Conservation (phyloP, 2,888 invertebrate species). For the Helicoverpa assulta region DNA sequence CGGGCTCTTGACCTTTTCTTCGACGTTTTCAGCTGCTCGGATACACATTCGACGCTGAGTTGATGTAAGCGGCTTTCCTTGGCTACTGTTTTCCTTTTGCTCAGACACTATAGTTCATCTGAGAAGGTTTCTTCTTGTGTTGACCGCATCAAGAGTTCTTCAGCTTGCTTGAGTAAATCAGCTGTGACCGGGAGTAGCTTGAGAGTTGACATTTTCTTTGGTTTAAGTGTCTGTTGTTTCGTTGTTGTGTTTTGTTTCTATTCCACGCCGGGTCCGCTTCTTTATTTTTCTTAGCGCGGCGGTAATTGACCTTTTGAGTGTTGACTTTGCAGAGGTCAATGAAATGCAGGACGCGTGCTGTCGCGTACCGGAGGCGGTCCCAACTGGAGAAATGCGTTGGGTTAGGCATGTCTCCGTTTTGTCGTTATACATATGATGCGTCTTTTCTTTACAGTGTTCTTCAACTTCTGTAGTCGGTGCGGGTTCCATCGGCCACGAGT, state of each 20-base stretch:
- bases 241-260: neutral
- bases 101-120: neutral
- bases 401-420: neutral
- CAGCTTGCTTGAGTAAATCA: neutral
- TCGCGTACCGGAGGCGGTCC: neutral
- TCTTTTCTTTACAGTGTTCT: neutral
- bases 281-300: neutral
- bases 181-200: neutral
- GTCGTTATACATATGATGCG: neutral
- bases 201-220: neutral
- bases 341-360: slow-evolving; percentile 1
- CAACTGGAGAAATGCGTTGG: neutral
- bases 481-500: neutral
- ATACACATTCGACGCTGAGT: neutral
- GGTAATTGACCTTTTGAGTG: neutral
- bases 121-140: neutral
- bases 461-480: neutral
- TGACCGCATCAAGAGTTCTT: neutral
- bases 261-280: neutral
- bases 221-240: neutral
- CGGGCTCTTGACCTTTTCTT: neutral
- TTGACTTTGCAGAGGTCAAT: neutral
- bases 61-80: neutral
- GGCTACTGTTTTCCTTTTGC: neutral
- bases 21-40: neutral